Evolutionary conservation across 2,113 vertebrate species (phyloP).

Genomic region (Scortum barcoo): DNA sequence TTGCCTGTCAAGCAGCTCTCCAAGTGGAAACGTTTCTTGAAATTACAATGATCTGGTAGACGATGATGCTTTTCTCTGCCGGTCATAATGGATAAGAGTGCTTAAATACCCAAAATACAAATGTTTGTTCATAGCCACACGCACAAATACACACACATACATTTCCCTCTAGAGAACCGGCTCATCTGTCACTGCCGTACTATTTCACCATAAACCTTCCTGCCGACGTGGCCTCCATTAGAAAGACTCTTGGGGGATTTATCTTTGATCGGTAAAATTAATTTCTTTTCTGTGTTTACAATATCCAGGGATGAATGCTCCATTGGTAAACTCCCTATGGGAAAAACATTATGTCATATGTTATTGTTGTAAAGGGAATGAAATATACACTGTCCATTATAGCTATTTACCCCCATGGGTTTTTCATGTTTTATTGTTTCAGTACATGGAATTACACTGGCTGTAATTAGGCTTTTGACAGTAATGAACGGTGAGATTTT

Average conservation of each 20-base stretch:
- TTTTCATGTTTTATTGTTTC: not conserved
- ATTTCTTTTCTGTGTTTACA: conserved; percentile 52
- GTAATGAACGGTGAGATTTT: not conserved
- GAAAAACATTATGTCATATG: conserved; percentile 18
- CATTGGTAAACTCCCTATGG: conserved; percentile 21
- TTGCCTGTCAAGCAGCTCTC: conserved; percentile 21
- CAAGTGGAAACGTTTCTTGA: conserved; percentile 19
- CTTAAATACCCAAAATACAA: conserved; percentile 21
- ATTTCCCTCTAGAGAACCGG: conserved; percentile 10
- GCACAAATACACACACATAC: not conserved
- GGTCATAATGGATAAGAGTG: conserved; percentile 18
- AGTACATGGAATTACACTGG: not conserved
- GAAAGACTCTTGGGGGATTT: conserved; percentile 32
- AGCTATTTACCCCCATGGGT: not conserved
- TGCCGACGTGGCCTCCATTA: conserved; percentile 42
- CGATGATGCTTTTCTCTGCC: conserved; percentile 3
- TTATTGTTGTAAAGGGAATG: conserved; percentile 18
- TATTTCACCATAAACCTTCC: conserved; percentile 48
- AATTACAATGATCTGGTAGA: conserved; percentile 6
- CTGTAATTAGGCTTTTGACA: not conserved
- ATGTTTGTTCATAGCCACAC: conserved; percentile 10
- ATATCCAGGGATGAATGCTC: conserved; percentile 40
- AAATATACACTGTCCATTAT: not conserved
- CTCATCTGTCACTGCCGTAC: conserved; percentile 14
- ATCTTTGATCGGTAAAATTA: conserved; percentile 59